A percentile compares a stretch with the other conserved stretches of the same genome.
These are phyloP conservation scores for Rhinoptilus africanus DNA, from an alignment of 2,113 vertebrate genomes.

Conservation along the genomic window DNA sequence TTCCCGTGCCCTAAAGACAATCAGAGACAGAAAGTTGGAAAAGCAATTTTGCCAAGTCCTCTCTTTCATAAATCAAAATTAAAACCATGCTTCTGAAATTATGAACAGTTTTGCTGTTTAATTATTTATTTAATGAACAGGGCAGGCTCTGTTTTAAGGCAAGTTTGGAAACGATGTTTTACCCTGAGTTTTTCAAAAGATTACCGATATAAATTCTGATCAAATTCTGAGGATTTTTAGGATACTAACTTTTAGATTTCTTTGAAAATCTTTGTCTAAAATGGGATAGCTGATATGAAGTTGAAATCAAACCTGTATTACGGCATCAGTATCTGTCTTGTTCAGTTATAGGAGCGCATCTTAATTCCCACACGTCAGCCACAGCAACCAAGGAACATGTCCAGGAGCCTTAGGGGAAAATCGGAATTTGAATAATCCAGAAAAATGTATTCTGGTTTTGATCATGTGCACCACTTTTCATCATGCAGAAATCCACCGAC, in stretches of 20 bases:
- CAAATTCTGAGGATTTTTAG: background rate
- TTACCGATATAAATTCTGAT: background rate
- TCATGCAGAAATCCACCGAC: background rate
- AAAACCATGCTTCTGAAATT: background rate
- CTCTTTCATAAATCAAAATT: background rate
- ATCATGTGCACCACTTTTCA: background rate
- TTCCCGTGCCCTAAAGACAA: background rate
- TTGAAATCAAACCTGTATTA: background rate
- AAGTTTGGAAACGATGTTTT: background rate
- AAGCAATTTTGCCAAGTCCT: background rate
- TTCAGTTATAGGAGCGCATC: background rate
- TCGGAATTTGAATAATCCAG: background rate
- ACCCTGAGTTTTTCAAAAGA: background rate
- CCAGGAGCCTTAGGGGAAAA: background rate
- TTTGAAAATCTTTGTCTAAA: background rate
- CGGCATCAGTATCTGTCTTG: background rate
- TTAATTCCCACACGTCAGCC: background rate
- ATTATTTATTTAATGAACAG: background rate
- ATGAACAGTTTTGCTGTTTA: background rate
- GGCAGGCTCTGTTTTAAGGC: background rate
- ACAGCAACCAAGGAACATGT: background rate
- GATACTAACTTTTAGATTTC: background rate
- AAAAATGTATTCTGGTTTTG: background rate
- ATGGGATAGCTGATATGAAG: background rate
- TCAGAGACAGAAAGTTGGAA: background rate